These are phyloP conservation scores for Panopea generosa DNA, from an alignment of 2,888 invertebrate genomes.

Conservation along the genomic window DNA sequence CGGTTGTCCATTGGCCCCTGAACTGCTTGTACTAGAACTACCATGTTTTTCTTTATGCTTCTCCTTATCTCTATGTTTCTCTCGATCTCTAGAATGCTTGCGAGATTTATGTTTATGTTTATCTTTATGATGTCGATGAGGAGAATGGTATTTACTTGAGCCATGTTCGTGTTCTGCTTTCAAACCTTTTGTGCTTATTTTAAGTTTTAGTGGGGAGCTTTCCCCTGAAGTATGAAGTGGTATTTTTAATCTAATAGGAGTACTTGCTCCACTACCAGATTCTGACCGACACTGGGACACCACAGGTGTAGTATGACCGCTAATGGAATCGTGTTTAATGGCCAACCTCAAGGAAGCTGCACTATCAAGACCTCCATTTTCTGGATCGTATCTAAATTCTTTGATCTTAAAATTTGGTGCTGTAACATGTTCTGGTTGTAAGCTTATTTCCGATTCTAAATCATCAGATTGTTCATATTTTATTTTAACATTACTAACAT, in stretches of 20 bases:
- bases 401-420: slow-evolving; percentile 46
- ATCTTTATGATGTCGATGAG: slow-evolving; percentile 50
- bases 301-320: slow-evolving; percentile 26
- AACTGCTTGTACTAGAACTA: slow-evolving; percentile 9
- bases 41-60: slow-evolving; percentile 46
- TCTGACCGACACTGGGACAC: slow-evolving; percentile 38
- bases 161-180: slow-evolving; percentile 45
- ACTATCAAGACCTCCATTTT: slow-evolving; percentile 23
- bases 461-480: slow-evolving; percentile 17
- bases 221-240: slow-evolving; percentile 13
- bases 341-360: slow-evolving; percentile 29
- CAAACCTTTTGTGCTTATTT: slow-evolving; percentile 67
- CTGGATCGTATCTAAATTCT: slow-evolving; percentile 48
- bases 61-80: slow-evolving; percentile 44
- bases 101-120: slow-evolving; percentile 48
- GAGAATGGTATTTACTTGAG: slow-evolving; percentile 48
- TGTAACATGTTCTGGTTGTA: slow-evolving; percentile 46
- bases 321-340: slow-evolving; percentile 28
- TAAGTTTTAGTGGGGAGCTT: slow-evolving; percentile 71
- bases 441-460: slow-evolving; percentile 31
- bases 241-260: slow-evolving; percentile 34
- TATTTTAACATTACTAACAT: neutral
- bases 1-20: slow-evolving; percentile 44
- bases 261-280: slow-evolving; percentile 47
- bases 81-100: slow-evolving; percentile 44